Percentiles rank a stretch among this genome's conserved stretches.
These are phyloP conservation scores for Protobothrops mucrosquamatus DNA, from an alignment of 2,113 vertebrate species.

Conservation along the genomic window DNA sequence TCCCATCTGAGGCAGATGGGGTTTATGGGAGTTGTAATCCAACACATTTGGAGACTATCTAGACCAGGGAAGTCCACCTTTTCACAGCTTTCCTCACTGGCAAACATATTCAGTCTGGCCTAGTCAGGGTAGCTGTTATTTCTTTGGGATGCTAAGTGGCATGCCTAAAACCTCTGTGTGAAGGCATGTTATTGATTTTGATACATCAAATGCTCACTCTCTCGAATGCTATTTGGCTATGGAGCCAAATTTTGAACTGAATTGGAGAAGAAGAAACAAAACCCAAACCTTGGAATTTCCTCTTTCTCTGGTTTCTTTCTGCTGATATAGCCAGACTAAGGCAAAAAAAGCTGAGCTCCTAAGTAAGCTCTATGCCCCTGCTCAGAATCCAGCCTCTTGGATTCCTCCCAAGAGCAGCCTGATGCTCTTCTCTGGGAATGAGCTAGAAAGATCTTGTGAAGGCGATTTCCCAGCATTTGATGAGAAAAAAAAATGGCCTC, in stretches of 20 bases:
- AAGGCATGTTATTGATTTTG: constrained; percentile 27
- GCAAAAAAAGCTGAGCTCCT: background rate
- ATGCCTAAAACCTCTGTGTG: background rate
- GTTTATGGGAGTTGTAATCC: background rate
- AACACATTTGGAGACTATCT: background rate
- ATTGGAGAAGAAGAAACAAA: background rate
- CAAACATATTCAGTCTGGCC: constrained; percentile 24
- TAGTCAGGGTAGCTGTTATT: background rate
- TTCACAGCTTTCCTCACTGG: background rate
- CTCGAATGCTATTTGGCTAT: constrained; percentile 15
- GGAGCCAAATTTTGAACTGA: constrained; percentile 18
- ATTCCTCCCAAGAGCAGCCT: background rate
- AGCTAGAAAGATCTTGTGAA: background rate
- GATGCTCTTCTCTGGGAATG: background rate
- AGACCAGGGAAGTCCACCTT: background rate
- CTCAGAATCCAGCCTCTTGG: background rate
- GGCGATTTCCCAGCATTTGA: constrained; percentile 3
- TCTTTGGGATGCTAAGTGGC: constrained; percentile 5
- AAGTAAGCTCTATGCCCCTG: background rate
- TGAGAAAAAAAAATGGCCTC: background rate
- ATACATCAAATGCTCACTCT: constrained; percentile 25
- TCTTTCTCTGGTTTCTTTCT: constrained; percentile 39
- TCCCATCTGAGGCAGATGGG: background rate
- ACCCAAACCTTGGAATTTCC: background rate
- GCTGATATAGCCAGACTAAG: constrained; percentile 24